Evolutionary conservation across 2,797 vertebrate genomes (phyloP).

Genomic region (Protosalanx chinensis): DNA sequence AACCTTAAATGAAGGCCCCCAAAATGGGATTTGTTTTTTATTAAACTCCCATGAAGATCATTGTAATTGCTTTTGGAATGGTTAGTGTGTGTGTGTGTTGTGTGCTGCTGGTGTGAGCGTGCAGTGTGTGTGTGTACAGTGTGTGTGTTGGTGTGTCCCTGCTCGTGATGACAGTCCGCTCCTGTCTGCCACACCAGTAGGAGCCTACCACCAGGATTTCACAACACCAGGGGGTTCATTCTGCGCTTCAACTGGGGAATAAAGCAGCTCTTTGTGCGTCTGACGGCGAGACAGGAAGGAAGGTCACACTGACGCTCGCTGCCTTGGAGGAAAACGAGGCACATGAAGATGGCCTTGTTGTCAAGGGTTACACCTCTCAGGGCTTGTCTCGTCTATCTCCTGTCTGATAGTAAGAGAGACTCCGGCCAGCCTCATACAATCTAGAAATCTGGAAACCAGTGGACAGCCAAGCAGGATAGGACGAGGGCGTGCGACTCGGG

Average conservation of each 20-base stretch:
- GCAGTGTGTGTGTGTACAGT: slow-evolving; percentile 41
- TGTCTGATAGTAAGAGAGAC: too few species aligned
- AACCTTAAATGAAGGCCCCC: neutral
- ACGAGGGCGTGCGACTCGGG: neutral
- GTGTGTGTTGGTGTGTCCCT: slow-evolving; percentile 39
- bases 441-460: neutral
- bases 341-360: too few species aligned
- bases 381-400: too few species aligned
- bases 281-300: slow-evolving; percentile 53
- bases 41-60: neutral
- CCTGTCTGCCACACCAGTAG: slow-evolving; percentile 53
- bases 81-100: neutral
- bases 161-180: slow-evolving; percentile 55
- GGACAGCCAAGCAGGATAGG: neutral
- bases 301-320: slow-evolving; percentile 45
- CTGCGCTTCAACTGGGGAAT: slow-evolving; percentile 56
- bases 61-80: neutral
- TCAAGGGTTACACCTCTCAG: too few species aligned
- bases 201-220: slow-evolving; percentile 46
- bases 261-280: slow-evolving; percentile 60
- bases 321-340: slow-evolving; percentile 10
- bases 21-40: neutral
- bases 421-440: too few species aligned
- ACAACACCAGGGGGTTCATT: slow-evolving; percentile 35
- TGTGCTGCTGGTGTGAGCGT: slow-evolving; percentile 28